Evolutionary conservation across 2,888 invertebrate species (phyloP).

Genomic region (Heteromyza rotundicornis): DNA sequence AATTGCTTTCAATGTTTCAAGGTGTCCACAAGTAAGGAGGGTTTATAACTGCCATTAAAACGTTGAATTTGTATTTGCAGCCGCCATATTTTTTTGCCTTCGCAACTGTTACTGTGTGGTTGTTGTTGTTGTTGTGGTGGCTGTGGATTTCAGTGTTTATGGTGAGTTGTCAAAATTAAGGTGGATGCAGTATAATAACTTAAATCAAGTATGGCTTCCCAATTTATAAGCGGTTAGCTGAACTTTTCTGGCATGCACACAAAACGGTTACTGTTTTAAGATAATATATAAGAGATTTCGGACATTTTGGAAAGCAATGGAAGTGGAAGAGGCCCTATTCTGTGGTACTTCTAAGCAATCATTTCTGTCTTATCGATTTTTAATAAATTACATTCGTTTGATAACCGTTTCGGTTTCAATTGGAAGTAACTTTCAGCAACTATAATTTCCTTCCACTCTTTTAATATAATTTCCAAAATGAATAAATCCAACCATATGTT

Average conservation of each 20-base stretch:
- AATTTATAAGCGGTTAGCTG: constrained; percentile 8
- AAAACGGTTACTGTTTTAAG: too few relatives aligned
- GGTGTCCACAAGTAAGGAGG: constrained; percentile 13
- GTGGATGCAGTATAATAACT: constrained; percentile 19
- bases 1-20: constrained; percentile 19
- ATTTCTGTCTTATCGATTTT: too few relatives aligned
- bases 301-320: too few relatives aligned
- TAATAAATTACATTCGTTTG: too few relatives aligned
- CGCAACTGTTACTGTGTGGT: constrained; percentile 4
- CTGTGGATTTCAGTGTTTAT: constrained; percentile 1
- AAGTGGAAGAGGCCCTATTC: constrained; percentile 14
- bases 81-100: constrained; percentile 21
- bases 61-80: constrained; percentile 25
- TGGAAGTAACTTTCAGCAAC: too few relatives aligned
- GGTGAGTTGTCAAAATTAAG: constrained; percentile 16
- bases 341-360: too few relatives aligned
- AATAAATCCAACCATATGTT: constrained; percentile 8
- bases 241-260: background rate
- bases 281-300: too few relatives aligned
- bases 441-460: too few relatives aligned
- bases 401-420: too few relatives aligned
- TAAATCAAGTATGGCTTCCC: constrained; percentile 19
- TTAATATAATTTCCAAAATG: too few relatives aligned
- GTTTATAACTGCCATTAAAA: constrained; percentile 30
- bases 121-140: constrained; percentile 3